A percentile compares a stretch with the other conserved stretches of the same genome.
These are phyloP conservation scores for Neocloeon triangulifer DNA, from an alignment of 1,140 invertebrate genomes.

Conservation along the genomic window DNA sequence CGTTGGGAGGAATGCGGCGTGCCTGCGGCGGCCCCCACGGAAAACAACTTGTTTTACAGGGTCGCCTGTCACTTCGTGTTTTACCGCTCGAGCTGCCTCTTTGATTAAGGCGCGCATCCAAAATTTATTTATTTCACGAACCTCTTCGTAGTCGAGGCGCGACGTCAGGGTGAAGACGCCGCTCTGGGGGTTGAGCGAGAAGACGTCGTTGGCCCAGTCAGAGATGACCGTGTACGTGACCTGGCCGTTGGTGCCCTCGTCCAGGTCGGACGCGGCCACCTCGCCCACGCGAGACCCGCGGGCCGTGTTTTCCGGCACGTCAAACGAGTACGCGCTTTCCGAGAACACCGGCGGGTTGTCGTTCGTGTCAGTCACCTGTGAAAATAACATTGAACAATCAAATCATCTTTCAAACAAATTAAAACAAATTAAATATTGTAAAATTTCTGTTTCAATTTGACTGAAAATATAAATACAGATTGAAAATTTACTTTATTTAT, in stretches of 20 bases:
- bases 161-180: slow-evolving; percentile 75
- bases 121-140: slow-evolving; percentile 19
- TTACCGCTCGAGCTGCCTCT: too few relatives aligned
- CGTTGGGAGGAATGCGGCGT: too few relatives aligned
- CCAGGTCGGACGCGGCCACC: slow-evolving; percentile 59
- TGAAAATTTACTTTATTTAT: too few relatives aligned
- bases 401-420: too few relatives aligned
- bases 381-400: slow-evolving; percentile 6
- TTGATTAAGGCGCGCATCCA: too few relatives aligned
- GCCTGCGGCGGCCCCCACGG: too few relatives aligned
- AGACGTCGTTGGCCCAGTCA: slow-evolving; percentile 87
- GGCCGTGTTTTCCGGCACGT: slow-evolving; percentile 62
- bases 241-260: slow-evolving; percentile 67
- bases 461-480: too few relatives aligned
- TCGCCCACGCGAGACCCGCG: slow-evolving; percentile 59
- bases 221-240: slow-evolving; percentile 70
- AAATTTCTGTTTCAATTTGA: too few relatives aligned
- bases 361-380: slow-evolving; percentile 74
- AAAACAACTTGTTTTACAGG: too few relatives aligned
- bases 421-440: too few relatives aligned
- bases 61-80: too few relatives aligned
- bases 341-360: slow-evolving; percentile 82
- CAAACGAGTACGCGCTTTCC: slow-evolving; percentile 66
- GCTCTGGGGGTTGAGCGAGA: slow-evolving; percentile 71
- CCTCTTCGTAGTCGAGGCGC: slow-evolving; percentile 80